A percentile compares a stretch with the other conserved stretches of the same genome.
phyloP scores from a whole-genome alignment of 2,797 vertebrate species.

The Scyliorhinus canicula region DNA sequence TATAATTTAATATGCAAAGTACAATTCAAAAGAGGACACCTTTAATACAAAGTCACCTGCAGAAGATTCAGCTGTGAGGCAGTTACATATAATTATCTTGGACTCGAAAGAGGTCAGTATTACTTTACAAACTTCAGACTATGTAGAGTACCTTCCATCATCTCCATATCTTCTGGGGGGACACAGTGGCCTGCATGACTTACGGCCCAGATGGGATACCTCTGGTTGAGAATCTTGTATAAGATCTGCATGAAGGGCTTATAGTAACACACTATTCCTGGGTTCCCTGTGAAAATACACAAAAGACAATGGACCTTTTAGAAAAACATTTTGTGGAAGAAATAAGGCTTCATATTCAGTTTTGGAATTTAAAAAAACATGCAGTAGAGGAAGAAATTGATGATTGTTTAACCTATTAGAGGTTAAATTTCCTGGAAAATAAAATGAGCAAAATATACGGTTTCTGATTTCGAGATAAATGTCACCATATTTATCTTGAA shows the following conservation, averaged over 20 bases:
- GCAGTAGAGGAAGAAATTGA: slow-evolving; percentile 33
- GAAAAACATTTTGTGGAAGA: not conserved
- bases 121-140: not conserved
- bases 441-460: slow-evolving; percentile 32
- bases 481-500: slow-evolving; percentile 38
- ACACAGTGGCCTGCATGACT: slow-evolving; percentile 83
- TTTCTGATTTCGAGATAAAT: slow-evolving; percentile 32
- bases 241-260: slow-evolving; percentile 76
- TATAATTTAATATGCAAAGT: not conserved
- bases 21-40: not conserved
- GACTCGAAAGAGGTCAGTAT: not conserved
- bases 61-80: too few relatives aligned
- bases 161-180: slow-evolving; percentile 71
- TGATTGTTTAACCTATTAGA: slow-evolving; percentile 26
- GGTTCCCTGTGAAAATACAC: slow-evolving; percentile 73
- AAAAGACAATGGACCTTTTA: not conserved
- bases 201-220: slow-evolving; percentile 80
- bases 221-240: slow-evolving; percentile 58
- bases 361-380: slow-evolving; percentile 22
- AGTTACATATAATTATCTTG: not conserved
- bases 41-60: not conserved
- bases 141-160: slow-evolving; percentile 68
- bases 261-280: slow-evolving; percentile 80
- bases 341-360: not conserved
- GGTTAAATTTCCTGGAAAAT: slow-evolving; percentile 36